Base-by-base conservation (phyloP, 2,113 vertebrate genomes). In the Microtus ochrogaster region DNA sequence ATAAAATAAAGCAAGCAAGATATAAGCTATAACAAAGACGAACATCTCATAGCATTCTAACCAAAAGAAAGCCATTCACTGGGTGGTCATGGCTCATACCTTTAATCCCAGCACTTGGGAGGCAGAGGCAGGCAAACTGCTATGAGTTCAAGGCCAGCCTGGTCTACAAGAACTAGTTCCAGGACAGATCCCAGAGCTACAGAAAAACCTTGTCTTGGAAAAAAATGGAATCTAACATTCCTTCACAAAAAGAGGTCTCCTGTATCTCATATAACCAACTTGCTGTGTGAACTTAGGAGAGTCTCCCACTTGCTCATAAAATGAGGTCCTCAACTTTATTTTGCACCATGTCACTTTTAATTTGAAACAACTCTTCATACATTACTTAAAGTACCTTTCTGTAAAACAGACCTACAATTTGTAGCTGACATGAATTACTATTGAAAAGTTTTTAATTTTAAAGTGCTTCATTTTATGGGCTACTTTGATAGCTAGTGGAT, bases 371-470 rank as follows among this genome's bases (percentile, higher is more conserved):
- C 3, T 89, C 52, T 92, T 79, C 92, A 83, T 95, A 81, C 5
- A 92, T 78, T 89, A 91, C 88, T 94, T 96, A 66, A 55, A 95
- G 3, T 79, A 66, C 55, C 13, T 94, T 94, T 92, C 89, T 94
- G 74, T 70, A 86, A 96, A 87, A 28, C n/a, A 84, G 12, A 28
- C 9, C 65, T 47, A 65, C 44, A 74, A 76, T 44, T 9, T 47
- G 47, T 8, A 68, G 10, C 86, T 87, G 61, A 86, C 39, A 93
- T 30, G 33, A 85, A 95, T 94, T 92, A 86, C 89, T 82, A 87
- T 68, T 44, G 16, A 84, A 41, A 93, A 47, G 66, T 72, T 24
- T 85, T 95, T 92, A 16, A 96, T 94, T 95, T 92, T 70, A 92
- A 58, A 93, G 81, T 68, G 9, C 79, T 88, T 70, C 44, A 79